These are phyloP conservation scores for Apoda limacodes DNA, from an alignment of 2,888 invertebrate genomes.

Conservation along the genomic window DNA sequence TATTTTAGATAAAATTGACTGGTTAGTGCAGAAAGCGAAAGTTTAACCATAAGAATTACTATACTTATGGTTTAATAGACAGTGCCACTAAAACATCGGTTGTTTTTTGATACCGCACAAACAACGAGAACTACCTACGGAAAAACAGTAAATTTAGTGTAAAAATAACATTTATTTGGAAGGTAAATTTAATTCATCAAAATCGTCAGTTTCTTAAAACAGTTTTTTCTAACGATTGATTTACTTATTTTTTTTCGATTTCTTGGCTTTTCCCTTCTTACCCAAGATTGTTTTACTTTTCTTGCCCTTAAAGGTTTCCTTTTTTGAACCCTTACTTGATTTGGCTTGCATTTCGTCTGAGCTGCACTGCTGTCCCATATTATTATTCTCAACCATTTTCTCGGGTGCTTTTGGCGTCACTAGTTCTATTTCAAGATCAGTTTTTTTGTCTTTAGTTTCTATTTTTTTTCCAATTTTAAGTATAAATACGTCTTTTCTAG, in stretches of 20 bases:
- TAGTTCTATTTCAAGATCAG: slow-evolving; percentile 58
- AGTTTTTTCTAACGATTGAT: too few relatives aligned
- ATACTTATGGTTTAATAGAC: too few relatives aligned
- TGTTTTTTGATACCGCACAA: too few relatives aligned
- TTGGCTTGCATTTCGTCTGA: slow-evolving; percentile 21
- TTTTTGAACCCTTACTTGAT: slow-evolving; percentile 19
- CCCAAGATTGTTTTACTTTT: slow-evolving; percentile 17
- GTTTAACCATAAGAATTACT: too few relatives aligned
- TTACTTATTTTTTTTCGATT: slow-evolving; percentile 24
- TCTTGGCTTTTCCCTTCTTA: slow-evolving; percentile 22
- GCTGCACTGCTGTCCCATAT: slow-evolving; percentile 39
- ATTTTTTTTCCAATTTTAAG: slow-evolving; percentile 60
- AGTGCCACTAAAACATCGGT: too few relatives aligned
- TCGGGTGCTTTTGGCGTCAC: slow-evolving; percentile 49
- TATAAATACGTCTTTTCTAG: slow-evolving; percentile 55
- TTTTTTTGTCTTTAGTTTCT: slow-evolving; percentile 56
- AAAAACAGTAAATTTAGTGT: too few relatives aligned
- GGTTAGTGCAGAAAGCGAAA: too few relatives aligned
- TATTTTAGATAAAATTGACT: too few relatives aligned
- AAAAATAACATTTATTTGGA: too few relatives aligned
- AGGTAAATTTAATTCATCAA: too few relatives aligned
- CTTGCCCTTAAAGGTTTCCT: slow-evolving; percentile 23
- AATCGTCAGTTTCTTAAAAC: too few relatives aligned
- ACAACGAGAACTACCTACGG: too few relatives aligned
- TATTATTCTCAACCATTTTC: slow-evolving; percentile 25